Evolutionary conservation across 2,888 invertebrate species (phyloP).

Genomic region (Meghimatium bilineatum): DNA sequence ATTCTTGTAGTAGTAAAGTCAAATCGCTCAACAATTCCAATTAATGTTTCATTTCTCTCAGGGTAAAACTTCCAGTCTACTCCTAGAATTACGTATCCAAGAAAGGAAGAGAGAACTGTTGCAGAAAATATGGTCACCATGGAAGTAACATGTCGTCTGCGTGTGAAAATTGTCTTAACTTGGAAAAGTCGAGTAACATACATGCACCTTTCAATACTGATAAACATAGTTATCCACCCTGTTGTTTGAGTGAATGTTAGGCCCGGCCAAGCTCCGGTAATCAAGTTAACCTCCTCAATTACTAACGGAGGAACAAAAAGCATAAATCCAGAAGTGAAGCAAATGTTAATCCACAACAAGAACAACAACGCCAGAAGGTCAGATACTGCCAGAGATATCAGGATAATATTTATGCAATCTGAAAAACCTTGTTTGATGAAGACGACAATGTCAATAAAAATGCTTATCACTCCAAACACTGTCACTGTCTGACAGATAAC

Average conservation of each 20-base stretch:
- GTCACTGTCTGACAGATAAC: background rate
- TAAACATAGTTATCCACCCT: conserved; percentile 13
- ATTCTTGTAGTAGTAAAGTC: background rate
- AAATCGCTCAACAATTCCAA: background rate
- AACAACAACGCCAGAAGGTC: background rate
- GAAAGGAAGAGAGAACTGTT: background rate
- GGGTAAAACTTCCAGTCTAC: conserved; percentile 11
- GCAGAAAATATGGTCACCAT: background rate
- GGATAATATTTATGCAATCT: conserved; percentile 12
- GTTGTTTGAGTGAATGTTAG: background rate
- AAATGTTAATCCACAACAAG: background rate
- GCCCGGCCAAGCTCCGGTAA: conserved; percentile 19
- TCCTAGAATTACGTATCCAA: background rate
- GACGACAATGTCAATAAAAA: conserved; percentile 11
- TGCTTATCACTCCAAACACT: background rate
- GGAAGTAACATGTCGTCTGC: background rate
- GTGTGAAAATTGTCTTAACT: conserved; percentile 11
- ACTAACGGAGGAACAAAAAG: background rate
- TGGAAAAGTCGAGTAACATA: background rate
- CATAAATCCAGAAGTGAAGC: background rate
- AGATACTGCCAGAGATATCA: conserved; percentile 13
- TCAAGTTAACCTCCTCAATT: background rate
- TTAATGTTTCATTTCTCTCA: background rate
- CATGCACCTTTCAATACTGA: conserved; percentile 7
- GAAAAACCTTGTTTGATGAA: conserved; percentile 24